Evolutionary conservation across 2,113 vertebrate genomes (phyloP).

Genomic region (Urocolius indicus): DNA sequence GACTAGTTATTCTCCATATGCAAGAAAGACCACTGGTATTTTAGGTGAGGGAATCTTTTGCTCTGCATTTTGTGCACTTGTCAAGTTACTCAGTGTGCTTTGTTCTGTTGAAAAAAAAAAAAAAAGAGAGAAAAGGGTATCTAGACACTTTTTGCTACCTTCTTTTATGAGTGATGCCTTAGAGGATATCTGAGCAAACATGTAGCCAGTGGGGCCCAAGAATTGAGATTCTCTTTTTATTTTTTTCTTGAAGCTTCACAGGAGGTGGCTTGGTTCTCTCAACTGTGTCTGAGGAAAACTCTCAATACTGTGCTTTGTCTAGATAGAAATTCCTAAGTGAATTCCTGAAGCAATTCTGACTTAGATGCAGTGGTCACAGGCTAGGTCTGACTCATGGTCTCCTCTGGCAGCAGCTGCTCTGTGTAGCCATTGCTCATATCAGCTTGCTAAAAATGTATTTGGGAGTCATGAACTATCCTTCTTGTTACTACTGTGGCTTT

Average conservation of each 20-base stretch:
- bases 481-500: not conserved
- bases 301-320: not conserved
- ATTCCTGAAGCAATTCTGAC: not conserved
- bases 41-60: not conserved
- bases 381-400: not conserved
- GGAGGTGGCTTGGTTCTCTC: not conserved
- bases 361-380: not conserved
- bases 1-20: not conserved
- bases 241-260: not conserved
- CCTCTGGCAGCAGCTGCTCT: constrained; percentile 14
- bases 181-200: not conserved
- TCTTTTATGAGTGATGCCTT: not conserved
- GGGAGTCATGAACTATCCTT: constrained; percentile 25
- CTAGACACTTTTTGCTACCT: not conserved
- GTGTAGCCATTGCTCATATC: not conserved
- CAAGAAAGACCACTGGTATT: not conserved
- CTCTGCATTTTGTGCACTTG: not conserved
- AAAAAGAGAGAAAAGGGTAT: too few species aligned
- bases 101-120: not conserved
- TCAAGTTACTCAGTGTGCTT: not conserved
- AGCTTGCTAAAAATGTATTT: constrained; percentile 33
- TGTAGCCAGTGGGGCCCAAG: not conserved
- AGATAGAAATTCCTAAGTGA: not conserved
- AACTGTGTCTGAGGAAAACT: not conserved
- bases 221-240: not conserved